Evolutionary conservation across 2,797 vertebrate genomes (phyloP), one percentile per base, ranked within the genome.

Genomic region (Apodemus agrarius): DNA sequence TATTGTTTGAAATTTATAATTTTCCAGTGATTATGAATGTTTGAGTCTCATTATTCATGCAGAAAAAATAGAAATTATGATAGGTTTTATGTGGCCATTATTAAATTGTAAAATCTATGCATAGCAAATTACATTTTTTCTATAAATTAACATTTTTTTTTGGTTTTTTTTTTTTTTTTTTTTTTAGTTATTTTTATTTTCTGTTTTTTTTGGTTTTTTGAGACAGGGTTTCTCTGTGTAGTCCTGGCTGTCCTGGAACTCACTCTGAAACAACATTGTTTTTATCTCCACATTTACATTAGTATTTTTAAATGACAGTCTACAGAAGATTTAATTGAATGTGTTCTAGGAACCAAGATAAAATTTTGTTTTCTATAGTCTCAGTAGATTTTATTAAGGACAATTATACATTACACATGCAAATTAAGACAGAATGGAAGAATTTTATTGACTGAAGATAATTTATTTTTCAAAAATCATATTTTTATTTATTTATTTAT

Each of bases 271-370:
- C 1, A 65, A 1, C 0, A 61, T 79, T 78, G 93, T 80, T 95
- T 94, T 69, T 93, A 96, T 86, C 12, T 86, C 10, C 74, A 63
- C 1, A 21, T 29, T 91, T 96, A 19, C 3, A 72, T 84, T 57
- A 79, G 21, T 91, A 93, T 81, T 74, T 94, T 88, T 69, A 84
- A 78, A 49, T 81, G 17, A 57, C 57, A 90, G 65, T 80, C 21
- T 90, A 57, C 12, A 83, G 43, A 34, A 76, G 3, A 65, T 46
- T 61, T 92, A 96, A 65, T 46, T 85, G 16, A 46, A 19, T 79
- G 8, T 31, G 40, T 31, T 93, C 24, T 63, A 16, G 83, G 89
- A 96, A 29, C 19, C 83, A 94, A 86, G 24, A 26, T 40, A 78
- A 78, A 75, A 80, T 63, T 5, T 75, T 79, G 2, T 0, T 57